Base-by-base conservation (phyloP, 2,888 invertebrate species). In the Creontiades dilutus region DNA sequence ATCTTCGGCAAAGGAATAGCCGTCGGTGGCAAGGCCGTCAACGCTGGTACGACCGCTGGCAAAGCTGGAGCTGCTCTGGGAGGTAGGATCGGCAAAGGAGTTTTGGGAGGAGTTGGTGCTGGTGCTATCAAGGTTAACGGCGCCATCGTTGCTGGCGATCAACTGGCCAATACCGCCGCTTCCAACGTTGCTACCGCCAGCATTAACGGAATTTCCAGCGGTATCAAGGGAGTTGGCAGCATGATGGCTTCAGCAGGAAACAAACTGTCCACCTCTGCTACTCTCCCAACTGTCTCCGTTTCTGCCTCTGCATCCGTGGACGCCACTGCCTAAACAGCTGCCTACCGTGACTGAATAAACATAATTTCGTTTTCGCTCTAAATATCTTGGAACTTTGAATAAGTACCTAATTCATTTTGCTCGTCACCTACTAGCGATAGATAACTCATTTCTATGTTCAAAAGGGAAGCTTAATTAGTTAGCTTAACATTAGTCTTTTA, bases 91-190 rank as follows among this genome's bases (percentile, higher is more conserved):
- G 68, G 68, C 7, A 68, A 68, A 19, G 23, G 23, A n/a, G 23
- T 68, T 0, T 12, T 68, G 68, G 68, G 68, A 68, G 68, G 23
- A 5, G 13, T 68, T 2, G 23, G 23, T 23, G 13, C 23, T 23
- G 68, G 68, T 1, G 68, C 68, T 12, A 68, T 23, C 68, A 68
- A 68, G 23, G 68, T 68, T 68, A 68, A 68, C 68, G 68, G 68
- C 9, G 68, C 68, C 68, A 13, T 68, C 68, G 68, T 68, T 27
- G 13, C 68, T 68, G 68, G 68, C 5, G 68, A 68, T 13, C 68
- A 68, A 5, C 12, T 23, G 68, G 68, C 68, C 68, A 68, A 68
- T 11, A 23, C 68, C 23, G 68, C 23, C 23, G 68, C 68, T 3
- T 68, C 68, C 68, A 68, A 68, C 68, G 12, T 23, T 0, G 23